These are phyloP conservation scores for Nyctereutes procyonoides DNA, from an alignment of 2,113 vertebrate genomes.

Conservation along the genomic window DNA sequence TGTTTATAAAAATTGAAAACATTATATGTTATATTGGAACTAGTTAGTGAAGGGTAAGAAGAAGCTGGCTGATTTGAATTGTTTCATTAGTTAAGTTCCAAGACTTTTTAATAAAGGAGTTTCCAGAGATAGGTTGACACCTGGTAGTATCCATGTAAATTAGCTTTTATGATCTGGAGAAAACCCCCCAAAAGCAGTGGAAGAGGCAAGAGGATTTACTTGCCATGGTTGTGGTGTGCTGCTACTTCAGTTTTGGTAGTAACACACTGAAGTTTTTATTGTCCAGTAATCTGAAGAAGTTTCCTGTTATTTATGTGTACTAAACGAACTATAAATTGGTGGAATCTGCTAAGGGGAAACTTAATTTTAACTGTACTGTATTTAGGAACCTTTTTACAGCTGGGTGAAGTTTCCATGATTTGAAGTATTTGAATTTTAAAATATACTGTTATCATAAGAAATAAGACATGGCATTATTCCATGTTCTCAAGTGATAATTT, in stretches of 20 bases:
- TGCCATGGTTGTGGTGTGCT: neutral
- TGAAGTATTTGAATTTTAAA: conserved; percentile 45
- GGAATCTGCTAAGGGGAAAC: conserved; percentile 28
- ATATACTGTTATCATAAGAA: conserved; percentile 20
- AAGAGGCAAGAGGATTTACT: neutral
- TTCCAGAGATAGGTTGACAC: conserved; percentile 28
- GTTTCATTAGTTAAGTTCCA: conserved; percentile 41
- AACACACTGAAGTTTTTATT: neutral
- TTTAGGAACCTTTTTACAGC: conserved; percentile 54
- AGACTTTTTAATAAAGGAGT: conserved; percentile 25
- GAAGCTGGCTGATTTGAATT: conserved; percentile 16
- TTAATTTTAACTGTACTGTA: conserved; percentile 7
- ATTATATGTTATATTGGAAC: conserved; percentile 14
- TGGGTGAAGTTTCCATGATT: conserved; percentile 12
- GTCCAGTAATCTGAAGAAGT: neutral
- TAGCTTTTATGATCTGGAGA: neutral
- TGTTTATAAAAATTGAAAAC: conserved; percentile 54
- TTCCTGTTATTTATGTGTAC: conserved; percentile 53
- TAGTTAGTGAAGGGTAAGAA: conserved; percentile 37
- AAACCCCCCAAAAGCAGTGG: neutral
- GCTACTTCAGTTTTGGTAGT: neutral
- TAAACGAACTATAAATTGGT: conserved; percentile 10
- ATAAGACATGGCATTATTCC: conserved; percentile 51
- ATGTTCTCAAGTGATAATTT: conserved; percentile 34
- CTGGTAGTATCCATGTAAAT: neutral